Evolutionary conservation across 2,888 invertebrate genomes (phyloP).

Genomic region (Ceratothoa steindachneri): DNA sequence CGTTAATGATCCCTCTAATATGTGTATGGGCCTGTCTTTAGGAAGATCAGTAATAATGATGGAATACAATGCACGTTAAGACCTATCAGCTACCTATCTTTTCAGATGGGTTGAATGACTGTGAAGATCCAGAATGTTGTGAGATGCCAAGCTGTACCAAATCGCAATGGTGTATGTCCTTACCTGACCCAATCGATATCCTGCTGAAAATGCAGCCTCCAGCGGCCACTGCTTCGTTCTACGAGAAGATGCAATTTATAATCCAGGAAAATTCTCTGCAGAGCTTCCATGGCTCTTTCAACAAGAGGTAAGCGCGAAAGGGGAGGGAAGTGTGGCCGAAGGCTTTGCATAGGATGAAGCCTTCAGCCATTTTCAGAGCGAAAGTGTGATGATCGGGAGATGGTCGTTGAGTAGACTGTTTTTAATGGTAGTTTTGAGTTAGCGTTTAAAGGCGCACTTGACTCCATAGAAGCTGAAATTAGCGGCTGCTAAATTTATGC

Average conservation of each 20-base stretch:
- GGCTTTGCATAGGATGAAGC: too few relatives aligned
- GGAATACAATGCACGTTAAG: too few relatives aligned
- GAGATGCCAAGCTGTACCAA: constrained; percentile 72
- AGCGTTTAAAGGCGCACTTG: neutral
- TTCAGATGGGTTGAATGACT: constrained; percentile 91
- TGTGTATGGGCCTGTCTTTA: too few relatives aligned
- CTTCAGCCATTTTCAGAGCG: too few relatives aligned
- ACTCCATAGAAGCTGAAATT: neutral
- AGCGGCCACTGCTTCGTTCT: constrained; percentile 94
- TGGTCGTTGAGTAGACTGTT: neutral
- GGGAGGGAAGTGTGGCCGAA: too few relatives aligned
- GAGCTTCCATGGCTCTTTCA: constrained; percentile 93
- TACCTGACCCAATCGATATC: constrained; percentile 78
- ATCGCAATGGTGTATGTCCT: constrained; percentile 86
- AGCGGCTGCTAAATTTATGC: neutral
- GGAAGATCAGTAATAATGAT: too few relatives aligned
- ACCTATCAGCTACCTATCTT: too few relatives aligned
- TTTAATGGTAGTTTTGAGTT: neutral
- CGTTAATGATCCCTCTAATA: too few relatives aligned
- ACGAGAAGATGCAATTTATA: constrained; percentile 95
- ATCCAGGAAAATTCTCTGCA: constrained; percentile 97
- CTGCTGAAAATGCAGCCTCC: constrained; percentile 91
- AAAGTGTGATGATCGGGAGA: neutral
- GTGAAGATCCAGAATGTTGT: constrained; percentile 98
- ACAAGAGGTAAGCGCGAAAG: constrained; percentile 79